Evolutionary conservation across 2,888 invertebrate species (phyloP), one percentile per base, ranked within the genome.

Genomic region (Tenodera sinensis): DNA sequence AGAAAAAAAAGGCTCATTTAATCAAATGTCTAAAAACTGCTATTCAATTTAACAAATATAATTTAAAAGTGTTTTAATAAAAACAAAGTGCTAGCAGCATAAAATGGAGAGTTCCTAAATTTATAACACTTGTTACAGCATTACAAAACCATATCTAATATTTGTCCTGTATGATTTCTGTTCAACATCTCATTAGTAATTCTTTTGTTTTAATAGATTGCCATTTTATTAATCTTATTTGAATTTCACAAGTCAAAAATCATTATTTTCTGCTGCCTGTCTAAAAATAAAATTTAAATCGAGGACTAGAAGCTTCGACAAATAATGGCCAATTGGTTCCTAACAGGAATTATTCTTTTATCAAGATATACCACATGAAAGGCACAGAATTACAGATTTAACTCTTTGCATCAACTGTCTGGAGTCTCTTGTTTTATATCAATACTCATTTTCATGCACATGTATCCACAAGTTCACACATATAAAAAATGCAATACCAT

Each of bases 251-350:
- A 71, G 54, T 25, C 85, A 85, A 34, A 88, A 88, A 83, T 30
- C 28, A 42, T n/a, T 81, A 47, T 15, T 20, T 25, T 71, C 20
- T 71, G 54, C 54, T 71, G 54, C 54, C 54, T 71, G 54, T 25
- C 54, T 71, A 71, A 71, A 30, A 83, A 87, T 84, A 87, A 82
- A 89, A 89, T n/a, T 85, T 20, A 83, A 84, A 47, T 25, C 34
- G 34, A 71, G 83, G 89, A 90, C 88, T 90, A 90, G 89, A 89
- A 89, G 85, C 84, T 89, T 88, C 42, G n/a, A 89, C 28, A 47
- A 30, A 82, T 28, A 83, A 83, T 83, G n/a, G 9, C 34, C 34
- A 42, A 28, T 82, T 82, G 84, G 71, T 82, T 47, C 71, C 83
- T 42, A 30, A 84, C 28, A 89, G n/a, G 83, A 47, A 83, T 47